Conservation (phyloP, 2,888 invertebrate genomes). For the Leptopilina myrica region DNA sequence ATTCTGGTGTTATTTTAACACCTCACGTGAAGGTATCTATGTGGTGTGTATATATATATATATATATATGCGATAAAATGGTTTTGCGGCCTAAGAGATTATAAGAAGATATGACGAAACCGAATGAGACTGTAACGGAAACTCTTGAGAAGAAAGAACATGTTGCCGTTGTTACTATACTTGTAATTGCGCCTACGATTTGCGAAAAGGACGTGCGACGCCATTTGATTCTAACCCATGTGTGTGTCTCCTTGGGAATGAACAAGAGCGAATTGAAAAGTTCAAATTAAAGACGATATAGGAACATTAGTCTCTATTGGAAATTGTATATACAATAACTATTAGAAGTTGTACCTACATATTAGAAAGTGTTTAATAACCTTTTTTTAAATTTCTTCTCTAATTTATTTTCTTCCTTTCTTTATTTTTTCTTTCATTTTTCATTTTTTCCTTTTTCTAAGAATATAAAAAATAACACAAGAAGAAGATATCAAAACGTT, state of each 20-base stretch:
- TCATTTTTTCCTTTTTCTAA: too few species aligned
- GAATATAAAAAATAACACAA: too few species aligned
- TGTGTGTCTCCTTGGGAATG: slow-evolving; percentile 13
- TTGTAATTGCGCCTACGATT: slow-evolving; percentile 35
- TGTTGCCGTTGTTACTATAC: slow-evolving; percentile 19
- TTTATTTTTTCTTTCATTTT: too few species aligned
- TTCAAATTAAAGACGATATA: slow-evolving; percentile 19
- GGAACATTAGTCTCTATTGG: background rate
- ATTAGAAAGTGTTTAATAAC: slow-evolving; percentile 5
- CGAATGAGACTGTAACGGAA: slow-evolving; percentile 7
- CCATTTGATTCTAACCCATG: slow-evolving; percentile 15
- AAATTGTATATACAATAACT: too few species aligned
- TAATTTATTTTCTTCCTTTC: too few species aligned
- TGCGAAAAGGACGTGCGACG: slow-evolving; percentile 14
- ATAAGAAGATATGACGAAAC: slow-evolving; percentile 23
- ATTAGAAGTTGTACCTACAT: background rate
- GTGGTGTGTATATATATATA: too few species aligned
- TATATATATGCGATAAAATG: slow-evolving; percentile 19
- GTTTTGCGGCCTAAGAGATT: slow-evolving; percentile 11
- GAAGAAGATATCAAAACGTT: too few species aligned
- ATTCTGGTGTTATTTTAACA: too few species aligned
- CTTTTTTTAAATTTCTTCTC: background rate
- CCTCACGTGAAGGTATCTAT: slow-evolving; percentile 21
- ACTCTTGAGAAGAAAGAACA: slow-evolving; percentile 23
- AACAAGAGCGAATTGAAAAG: slow-evolving; percentile 21